A percentile compares a stretch with the other conserved stretches of the same genome.
phyloP scores from a whole-genome alignment of 2,888 invertebrate species.

The Torymus auratus region DNA sequence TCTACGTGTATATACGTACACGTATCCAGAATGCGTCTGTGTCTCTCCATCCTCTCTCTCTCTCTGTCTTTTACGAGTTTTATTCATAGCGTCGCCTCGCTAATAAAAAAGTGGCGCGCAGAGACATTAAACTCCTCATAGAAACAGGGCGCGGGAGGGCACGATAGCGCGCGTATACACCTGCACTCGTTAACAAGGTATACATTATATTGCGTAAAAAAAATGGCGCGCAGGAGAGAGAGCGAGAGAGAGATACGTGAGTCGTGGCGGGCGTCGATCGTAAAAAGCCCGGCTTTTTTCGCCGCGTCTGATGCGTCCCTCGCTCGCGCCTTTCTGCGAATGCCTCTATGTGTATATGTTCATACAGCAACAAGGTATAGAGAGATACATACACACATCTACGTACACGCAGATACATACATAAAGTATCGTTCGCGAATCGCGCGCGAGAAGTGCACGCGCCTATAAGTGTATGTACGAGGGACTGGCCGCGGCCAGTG shows the following conservation, averaged over 20 bases:
- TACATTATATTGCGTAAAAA: constrained; percentile 63
- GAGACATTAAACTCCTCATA: constrained; percentile 70
- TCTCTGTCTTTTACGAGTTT: constrained; percentile 62
- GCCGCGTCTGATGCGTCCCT: constrained; percentile 11
- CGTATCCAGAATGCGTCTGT: background rate
- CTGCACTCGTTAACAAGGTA: constrained; percentile 65
- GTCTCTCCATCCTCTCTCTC: background rate
- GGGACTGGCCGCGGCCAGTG: background rate
- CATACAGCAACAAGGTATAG: constrained; percentile 1
- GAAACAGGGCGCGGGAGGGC: constrained; percentile 33
- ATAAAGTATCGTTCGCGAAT: constrained; percentile 29
- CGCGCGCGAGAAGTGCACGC: constrained; percentile 11
- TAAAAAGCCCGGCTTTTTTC: constrained; percentile 65
- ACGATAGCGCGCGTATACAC: constrained; percentile 44
- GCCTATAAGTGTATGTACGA: constrained; percentile 11
- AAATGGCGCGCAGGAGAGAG: constrained; percentile 43
- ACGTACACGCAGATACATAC: background rate
- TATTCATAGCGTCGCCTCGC: constrained; percentile 71
- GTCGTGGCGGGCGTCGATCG: constrained; percentile 62
- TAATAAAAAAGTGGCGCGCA: constrained; percentile 70
- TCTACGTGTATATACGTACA: too few species aligned
- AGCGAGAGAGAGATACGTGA: constrained; percentile 43
- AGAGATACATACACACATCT: background rate
- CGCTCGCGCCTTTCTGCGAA: background rate
- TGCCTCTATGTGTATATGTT: constrained; percentile 5